These are phyloP conservation scores for Holocentrus rufus DNA, from an alignment of 2,797 vertebrate species.

Conservation along the genomic window DNA sequence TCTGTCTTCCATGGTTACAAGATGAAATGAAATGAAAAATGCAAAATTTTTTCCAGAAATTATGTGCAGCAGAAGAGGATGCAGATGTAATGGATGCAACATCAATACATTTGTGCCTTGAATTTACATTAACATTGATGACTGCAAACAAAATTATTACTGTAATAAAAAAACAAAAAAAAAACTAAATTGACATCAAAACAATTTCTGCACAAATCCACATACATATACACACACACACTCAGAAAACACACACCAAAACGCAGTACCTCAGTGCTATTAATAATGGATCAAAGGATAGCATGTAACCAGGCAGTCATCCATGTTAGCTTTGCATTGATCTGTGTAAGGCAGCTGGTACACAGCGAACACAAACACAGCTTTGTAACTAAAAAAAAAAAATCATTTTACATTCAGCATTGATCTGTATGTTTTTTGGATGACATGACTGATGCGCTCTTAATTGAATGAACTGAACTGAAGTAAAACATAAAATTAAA, in stretches of 20 bases:
- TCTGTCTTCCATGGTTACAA: no score
- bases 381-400: slow-evolving; percentile 47
- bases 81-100: background rate
- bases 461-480: background rate
- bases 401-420: slow-evolving; percentile 12
- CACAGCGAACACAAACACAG: slow-evolving; percentile 23
- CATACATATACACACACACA: no score
- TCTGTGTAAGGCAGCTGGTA: slow-evolving; percentile 37
- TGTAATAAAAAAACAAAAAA: no score
- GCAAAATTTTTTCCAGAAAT: no score
- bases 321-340: slow-evolving; percentile 61
- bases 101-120: slow-evolving; percentile 14
- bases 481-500: background rate
- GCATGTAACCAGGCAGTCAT: slow-evolving; percentile 45
- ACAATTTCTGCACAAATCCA: no score
- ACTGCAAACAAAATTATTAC: background rate
- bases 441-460: background rate
- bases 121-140: background rate
- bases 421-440: slow-evolving; percentile 7
- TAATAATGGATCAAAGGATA: slow-evolving; percentile 75
- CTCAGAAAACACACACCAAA: slow-evolving; percentile 40
- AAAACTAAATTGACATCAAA: no score
- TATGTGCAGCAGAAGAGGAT: background rate
- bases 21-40: no score
- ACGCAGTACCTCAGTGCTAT: slow-evolving; percentile 58